A percentile compares a stretch with the other conserved stretches of the same genome.
Conservation (phyloP, 2,888 invertebrate species). For the Gymnoscelis rufifasciata region DNA sequence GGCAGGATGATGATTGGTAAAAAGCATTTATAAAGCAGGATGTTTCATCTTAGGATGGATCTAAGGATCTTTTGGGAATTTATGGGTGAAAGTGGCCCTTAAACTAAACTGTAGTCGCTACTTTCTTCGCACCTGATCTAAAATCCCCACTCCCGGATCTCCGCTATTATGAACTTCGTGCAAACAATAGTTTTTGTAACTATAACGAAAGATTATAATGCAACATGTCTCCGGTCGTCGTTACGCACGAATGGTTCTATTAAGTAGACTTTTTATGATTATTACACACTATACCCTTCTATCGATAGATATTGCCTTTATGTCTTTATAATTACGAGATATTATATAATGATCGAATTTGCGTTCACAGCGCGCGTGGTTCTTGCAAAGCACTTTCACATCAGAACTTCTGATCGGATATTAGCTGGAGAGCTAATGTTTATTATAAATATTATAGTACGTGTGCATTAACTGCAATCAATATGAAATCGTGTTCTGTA, state of each 20-base stretch:
- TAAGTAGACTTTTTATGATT: constrained; percentile 23
- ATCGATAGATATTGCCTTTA: constrained; percentile 19
- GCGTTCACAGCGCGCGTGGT: constrained; percentile 17
- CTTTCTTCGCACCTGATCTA: too few species aligned
- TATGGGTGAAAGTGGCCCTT: too few species aligned
- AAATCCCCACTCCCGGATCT: constrained; percentile 48
- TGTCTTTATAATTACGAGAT: constrained; percentile 36
- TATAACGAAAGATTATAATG: constrained; percentile 9
- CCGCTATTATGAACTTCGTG: constrained; percentile 23
- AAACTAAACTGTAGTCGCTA: too few species aligned
- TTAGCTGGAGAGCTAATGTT: not conserved
- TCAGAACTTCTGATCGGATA: constrained; percentile 1
- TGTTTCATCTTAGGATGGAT: too few species aligned
- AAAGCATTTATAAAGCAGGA: too few species aligned
- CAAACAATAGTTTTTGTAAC: constrained; percentile 13
- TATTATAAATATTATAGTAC: too few species aligned
- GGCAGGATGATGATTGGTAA: too few species aligned
- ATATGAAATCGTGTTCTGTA: too few species aligned
- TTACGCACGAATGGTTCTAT: constrained; percentile 43
- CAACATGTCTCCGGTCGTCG: constrained; percentile 33
- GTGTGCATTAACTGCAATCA: too few species aligned
- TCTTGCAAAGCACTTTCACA: constrained; percentile 26
- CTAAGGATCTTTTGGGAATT: too few species aligned
- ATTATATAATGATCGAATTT: constrained; percentile 38
- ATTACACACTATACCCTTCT: constrained; percentile 12